Evolutionary conservation across 2,888 invertebrate species (phyloP), one percentile per base, ranked within the genome.

Genomic region (Athalia rosae): DNA sequence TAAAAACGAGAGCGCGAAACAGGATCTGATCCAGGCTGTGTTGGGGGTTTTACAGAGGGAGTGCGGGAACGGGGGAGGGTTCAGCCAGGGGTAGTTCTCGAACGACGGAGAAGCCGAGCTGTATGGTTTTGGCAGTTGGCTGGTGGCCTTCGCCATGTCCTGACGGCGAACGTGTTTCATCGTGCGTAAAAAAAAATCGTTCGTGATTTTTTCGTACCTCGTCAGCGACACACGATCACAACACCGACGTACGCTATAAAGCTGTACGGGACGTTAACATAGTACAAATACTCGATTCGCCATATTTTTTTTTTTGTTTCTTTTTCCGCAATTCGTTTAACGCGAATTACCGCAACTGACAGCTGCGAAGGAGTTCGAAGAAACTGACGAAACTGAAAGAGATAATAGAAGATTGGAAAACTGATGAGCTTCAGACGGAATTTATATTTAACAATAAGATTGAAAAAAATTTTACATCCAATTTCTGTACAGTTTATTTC

Each of bases 51-150:
- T 13, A 58, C 13, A 15, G 15, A 9, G 71, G n/a, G 56, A 4
- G 58, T 58, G 58, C n/a, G 58, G 53, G 41, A 45, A 13, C 11
- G 13, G 15, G 61, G 5, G 58, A 58, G 71, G 45, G 71, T 71
- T 71, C 45, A 71, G 13, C 71, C 71, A 71, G 71, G 71, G 71
- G 58, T 58, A 71, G 71, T 58, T 66, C 13, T n/a, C 45, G 56
- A 71, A 45, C 56, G 58, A 43, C 43, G 58, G 41, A 53, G 53
- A 53, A 41, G 67, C 53, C 67, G 48, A 41, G 53, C 53, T 28
- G 28, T 67, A 71, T 71, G 58, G 43, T 71, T 58, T 62, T 74
- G 61, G 48, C 74, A 74, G 74, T 74, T 74, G 74, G 74, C 74
- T 74, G 61, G 74, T 74, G 74, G 62, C 59, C 13, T 59, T 62